Base-by-base conservation (phyloP, 1,140 invertebrate genomes). In the Drosophila varians region DNA sequence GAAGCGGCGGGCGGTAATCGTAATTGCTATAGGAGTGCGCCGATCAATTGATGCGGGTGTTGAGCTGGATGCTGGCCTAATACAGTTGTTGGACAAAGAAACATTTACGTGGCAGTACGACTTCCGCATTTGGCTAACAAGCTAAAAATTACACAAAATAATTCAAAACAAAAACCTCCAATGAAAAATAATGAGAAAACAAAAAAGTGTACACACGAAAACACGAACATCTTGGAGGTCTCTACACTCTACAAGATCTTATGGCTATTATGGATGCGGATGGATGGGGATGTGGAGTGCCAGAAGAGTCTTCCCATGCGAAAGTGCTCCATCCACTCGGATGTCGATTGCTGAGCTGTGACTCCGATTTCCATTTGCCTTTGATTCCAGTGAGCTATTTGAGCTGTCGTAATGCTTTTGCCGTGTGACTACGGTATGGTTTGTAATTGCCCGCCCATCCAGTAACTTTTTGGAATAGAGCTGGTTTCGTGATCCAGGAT, bases 21-120 rank as follows among this genome's bases (percentile, higher is more conserved):
- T 86, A 87, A 87, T 86, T 87, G 82, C 80, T 76, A 31, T 46
- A 51, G 46, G 49, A 74, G 75, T 52, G 71, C 9, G 28, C 58
- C 36, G 60, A 72, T 72, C 69, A 61, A 72, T 72, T 54, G 38
- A 73, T 68, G 66, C 54, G 49, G 43, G 51, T 60, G 64, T 53
- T 66, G n/a, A 4, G 16, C n/a, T 16, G n/a, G 64, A 46, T 48
- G 56, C 55, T 66, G 49, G 62, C 28, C 62, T 87, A 87, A 87
- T 87, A 82, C 82, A 87, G 82, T 87, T 87, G 82, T 87, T 74
- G 72, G 79, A 80, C 82, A 82, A 87, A 80, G 77, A 56, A 62
- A 80, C 25, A 75, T 46, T 62, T 51, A 61, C 55, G 69, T 61
- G 9, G 16, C 4, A 34, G 28, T 55, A 21, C 31, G 28, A 86